Evolutionary conservation across 2,888 invertebrate genomes (phyloP).

Genomic region (Diogma glabrata): DNA sequence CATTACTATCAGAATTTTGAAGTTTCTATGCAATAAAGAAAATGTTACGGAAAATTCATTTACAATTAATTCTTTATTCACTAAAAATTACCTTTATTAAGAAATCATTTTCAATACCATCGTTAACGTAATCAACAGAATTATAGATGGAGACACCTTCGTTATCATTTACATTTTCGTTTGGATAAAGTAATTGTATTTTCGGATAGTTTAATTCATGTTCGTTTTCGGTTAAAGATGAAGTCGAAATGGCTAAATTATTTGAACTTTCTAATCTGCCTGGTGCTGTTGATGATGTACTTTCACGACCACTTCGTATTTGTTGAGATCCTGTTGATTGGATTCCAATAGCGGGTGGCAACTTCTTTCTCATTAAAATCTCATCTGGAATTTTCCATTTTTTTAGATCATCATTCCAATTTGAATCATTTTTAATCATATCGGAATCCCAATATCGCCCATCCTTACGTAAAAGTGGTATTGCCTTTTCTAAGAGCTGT

Average conservation of each 20-base stretch:
- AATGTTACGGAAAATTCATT: too few species aligned
- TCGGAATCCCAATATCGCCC: constrained; percentile 68
- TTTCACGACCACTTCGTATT: constrained; percentile 7
- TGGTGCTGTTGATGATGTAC: constrained; percentile 34
- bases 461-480: constrained; percentile 56
- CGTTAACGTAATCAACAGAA: too few species aligned
- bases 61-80: too few species aligned
- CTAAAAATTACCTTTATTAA: too few species aligned
- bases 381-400: constrained; percentile 61
- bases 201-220: too few species aligned
- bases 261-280: constrained; percentile 30
- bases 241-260: constrained; percentile 16
- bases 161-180: too few species aligned
- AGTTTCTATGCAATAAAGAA: too few species aligned
- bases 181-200: too few species aligned
- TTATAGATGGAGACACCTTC: too few species aligned
- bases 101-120: too few species aligned
- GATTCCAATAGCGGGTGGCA: constrained; percentile 50
- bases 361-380: constrained; percentile 47
- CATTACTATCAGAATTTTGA: not conserved
- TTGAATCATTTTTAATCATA: constrained; percentile 49
- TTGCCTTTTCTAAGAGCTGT: constrained; percentile 52
- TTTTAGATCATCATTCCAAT: constrained; percentile 64
- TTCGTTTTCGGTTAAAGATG: too few species aligned
- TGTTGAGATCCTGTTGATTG: too few species aligned